Percentiles rank a stretch among this genome's conserved stretches.
These are phyloP conservation scores for Leucophora obtusa DNA, from an alignment of 2,888 invertebrate species.

Conservation along the genomic window DNA sequence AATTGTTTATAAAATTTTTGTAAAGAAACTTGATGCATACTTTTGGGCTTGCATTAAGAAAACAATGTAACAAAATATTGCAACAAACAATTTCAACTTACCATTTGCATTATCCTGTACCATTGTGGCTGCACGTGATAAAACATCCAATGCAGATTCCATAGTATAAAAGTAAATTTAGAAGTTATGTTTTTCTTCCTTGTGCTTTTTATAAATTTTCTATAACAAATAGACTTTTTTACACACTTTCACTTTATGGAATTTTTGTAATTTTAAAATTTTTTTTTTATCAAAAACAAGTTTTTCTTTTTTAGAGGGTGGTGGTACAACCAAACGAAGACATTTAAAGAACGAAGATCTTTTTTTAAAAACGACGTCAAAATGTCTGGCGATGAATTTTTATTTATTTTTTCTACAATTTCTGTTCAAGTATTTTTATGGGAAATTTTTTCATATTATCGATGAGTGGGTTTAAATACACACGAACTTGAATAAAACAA, in stretches of 20 bases:
- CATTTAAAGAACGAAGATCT: background rate
- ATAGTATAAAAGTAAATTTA: slow-evolving; percentile 75
- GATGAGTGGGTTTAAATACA: background rate
- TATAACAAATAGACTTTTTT: background rate
- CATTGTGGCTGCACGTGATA: slow-evolving; percentile 93
- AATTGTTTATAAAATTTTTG: too few relatives aligned
- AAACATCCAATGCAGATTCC: slow-evolving; percentile 91
- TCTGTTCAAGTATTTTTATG: background rate
- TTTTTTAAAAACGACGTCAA: background rate
- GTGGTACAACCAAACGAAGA: background rate
- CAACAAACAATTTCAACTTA: slow-evolving; percentile 66
- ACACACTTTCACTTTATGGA: slow-evolving; percentile 24
- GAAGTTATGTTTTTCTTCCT: slow-evolving; percentile 2
- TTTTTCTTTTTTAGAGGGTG: slow-evolving; percentile 6
- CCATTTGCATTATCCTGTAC: slow-evolving; percentile 84
- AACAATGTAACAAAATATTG: background rate
- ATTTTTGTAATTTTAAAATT: slow-evolving; percentile 1
- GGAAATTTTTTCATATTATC: background rate
- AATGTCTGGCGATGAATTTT: background rate
- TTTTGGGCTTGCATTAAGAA: background rate
- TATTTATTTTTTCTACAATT: background rate
- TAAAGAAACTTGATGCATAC: too few relatives aligned
- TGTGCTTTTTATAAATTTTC: background rate
- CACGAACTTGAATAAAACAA: background rate
- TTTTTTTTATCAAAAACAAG: slow-evolving; percentile 19